Percentiles rank a stretch among this genome's conserved stretches.
phyloP scores from a whole-genome alignment of 1,140 invertebrate genomes.

The Panagrolaimus sp. region DNA sequence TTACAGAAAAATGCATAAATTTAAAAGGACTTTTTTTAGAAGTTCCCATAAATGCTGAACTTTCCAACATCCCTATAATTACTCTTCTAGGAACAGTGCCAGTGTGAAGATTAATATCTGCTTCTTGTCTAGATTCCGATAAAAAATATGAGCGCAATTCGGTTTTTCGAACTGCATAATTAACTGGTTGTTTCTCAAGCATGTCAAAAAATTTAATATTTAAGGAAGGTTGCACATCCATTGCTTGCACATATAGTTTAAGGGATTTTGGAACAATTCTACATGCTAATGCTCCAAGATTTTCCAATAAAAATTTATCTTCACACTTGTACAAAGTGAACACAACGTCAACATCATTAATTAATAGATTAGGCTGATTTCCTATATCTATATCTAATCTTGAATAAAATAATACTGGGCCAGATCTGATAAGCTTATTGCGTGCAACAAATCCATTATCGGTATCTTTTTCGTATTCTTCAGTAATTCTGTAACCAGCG shows the following conservation, averaged over 20 bases:
- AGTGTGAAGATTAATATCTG: background rate
- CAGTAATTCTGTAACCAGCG: background rate
- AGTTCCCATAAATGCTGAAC: background rate
- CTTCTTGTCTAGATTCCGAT: background rate
- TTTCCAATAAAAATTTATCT: background rate
- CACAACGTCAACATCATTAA: background rate
- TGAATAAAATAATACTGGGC: background rate
- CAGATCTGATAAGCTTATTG: background rate
- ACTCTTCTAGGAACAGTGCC: background rate
- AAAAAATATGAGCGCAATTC: background rate
- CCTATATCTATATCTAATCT: no score
- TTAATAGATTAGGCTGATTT: background rate
- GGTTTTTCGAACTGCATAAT: background rate
- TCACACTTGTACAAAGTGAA: background rate
- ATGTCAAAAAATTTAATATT: background rate
- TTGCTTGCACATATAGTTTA: background rate
- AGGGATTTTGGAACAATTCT: background rate
- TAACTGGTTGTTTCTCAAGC: background rate
- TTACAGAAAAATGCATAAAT: background rate
- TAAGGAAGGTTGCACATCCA: slow-evolving; percentile 1
- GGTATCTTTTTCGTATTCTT: background rate
- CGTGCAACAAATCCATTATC: background rate
- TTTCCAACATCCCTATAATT: background rate
- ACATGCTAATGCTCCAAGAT: background rate
- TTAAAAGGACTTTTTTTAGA: background rate